These are phyloP conservation scores for Unio pictorum DNA, from an alignment of 2,888 invertebrate species.

Conservation along the genomic window DNA sequence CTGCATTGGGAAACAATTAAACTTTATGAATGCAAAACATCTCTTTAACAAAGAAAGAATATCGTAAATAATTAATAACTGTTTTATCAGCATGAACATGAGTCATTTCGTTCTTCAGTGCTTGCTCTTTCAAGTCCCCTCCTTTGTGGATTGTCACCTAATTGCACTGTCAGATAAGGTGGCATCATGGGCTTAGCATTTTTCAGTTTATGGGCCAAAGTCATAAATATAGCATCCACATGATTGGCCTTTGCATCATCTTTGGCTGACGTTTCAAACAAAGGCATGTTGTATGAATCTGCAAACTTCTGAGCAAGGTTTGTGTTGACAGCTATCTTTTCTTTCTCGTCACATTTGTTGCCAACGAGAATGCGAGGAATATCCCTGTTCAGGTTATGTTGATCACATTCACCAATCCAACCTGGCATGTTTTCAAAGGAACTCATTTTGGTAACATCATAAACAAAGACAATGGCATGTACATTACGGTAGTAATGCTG, in stretches of 20 bases:
- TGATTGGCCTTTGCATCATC: conserved; percentile 82
- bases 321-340: conserved; percentile 78
- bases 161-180: conserved; percentile 46
- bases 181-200: conserved; percentile 78
- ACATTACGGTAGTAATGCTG: conserved; percentile 88
- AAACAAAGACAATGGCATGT: conserved; percentile 88
- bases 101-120: conserved; percentile 43
- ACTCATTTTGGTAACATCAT: conserved; percentile 81
- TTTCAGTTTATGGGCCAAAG: conserved; percentile 84
- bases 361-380: conserved; percentile 84
- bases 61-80: background rate
- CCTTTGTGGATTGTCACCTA: conserved; percentile 49
- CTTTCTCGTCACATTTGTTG: conserved; percentile 82
- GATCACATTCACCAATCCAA: conserved; percentile 85
- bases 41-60: background rate
- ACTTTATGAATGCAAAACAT: too few species aligned
- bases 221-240: conserved; percentile 87
- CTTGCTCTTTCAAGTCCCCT: conserved; percentile 49
- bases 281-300: conserved; percentile 78
- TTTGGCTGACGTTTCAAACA: conserved; percentile 87
- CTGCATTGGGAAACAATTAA: too few species aligned
- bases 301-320: conserved; percentile 80
- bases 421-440: conserved; percentile 80
- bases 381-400: conserved; percentile 77
- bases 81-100: conserved; percentile 51